Percentiles rank a stretch among this genome's conserved stretches.
phyloP scores from a whole-genome alignment of 2,113 vertebrate genomes.

The Pseudopipra pipra region DNA sequence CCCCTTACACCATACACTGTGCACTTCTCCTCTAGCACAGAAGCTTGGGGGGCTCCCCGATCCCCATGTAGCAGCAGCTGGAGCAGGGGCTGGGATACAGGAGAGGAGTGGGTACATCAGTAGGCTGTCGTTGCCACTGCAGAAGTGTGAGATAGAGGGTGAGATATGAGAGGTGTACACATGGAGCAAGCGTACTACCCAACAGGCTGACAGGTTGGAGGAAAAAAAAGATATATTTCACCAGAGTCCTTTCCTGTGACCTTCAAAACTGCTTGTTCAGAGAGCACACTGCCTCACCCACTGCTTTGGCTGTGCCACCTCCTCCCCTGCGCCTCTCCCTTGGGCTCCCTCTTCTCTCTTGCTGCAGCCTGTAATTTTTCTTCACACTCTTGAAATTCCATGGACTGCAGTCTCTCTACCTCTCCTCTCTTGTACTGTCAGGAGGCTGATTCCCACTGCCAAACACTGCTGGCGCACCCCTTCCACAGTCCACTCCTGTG shows the following conservation, averaged over 20 bases:
- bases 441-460: neutral
- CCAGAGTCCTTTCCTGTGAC: neutral
- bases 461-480: rapidly evolving
- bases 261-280: neutral
- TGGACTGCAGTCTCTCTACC: neutral
- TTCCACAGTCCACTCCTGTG: neutral
- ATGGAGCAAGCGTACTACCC: rapidly evolving
- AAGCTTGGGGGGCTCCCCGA: rapidly evolving
- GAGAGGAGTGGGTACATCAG: rapidly evolving
- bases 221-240: neutral
- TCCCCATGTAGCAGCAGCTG: neutral
- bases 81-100: rapidly evolving
- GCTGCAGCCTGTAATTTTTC: neutral
- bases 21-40: neutral
- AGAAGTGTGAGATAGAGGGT: neutral
- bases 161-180: neutral
- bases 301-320: rapidly evolving
- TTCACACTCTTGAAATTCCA: rapidly evolving
- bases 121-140: neutral
- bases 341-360: neutral
- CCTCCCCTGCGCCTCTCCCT: rapidly evolving
- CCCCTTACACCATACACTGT: rapidly evolving
- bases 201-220: neutral
- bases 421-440: neutral
- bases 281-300: neutral